phyloP scores from a whole-genome alignment of 2,888 invertebrate genomes.

The Dryococelus australis region DNA sequence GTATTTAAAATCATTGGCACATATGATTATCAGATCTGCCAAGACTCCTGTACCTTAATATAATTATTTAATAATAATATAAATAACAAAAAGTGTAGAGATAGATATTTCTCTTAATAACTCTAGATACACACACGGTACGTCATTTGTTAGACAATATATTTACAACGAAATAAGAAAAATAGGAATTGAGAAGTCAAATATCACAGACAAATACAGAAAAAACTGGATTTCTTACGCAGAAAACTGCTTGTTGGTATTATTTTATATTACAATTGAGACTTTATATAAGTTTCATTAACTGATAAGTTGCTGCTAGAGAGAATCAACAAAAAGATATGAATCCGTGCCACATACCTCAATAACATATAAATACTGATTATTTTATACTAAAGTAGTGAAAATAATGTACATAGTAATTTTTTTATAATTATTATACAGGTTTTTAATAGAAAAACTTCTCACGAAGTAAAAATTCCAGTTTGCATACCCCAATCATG shows the following conservation, averaged over 20 bases:
- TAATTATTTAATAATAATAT: background rate
- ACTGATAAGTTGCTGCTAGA: constrained; percentile 5
- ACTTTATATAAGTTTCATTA: background rate
- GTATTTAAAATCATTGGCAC: background rate
- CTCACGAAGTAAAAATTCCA: no score
- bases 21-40: background rate
- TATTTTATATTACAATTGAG: background rate
- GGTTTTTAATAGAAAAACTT: no score
- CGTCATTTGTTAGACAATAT: background rate
- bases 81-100: background rate
- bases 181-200: background rate
- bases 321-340: background rate
- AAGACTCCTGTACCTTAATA: no score
- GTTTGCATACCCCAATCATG: background rate
- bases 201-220: constrained; percentile 16
- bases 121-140: background rate
- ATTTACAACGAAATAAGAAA: background rate
- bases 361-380: background rate
- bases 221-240: background rate
- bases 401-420: background rate
- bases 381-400: background rate
- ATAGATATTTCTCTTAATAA: background rate
- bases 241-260: background rate
- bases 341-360: no score
- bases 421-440: background rate